These are phyloP conservation scores for Bradysia coprophila DNA, from an alignment of 1,140 invertebrate species.

Conservation along the genomic window DNA sequence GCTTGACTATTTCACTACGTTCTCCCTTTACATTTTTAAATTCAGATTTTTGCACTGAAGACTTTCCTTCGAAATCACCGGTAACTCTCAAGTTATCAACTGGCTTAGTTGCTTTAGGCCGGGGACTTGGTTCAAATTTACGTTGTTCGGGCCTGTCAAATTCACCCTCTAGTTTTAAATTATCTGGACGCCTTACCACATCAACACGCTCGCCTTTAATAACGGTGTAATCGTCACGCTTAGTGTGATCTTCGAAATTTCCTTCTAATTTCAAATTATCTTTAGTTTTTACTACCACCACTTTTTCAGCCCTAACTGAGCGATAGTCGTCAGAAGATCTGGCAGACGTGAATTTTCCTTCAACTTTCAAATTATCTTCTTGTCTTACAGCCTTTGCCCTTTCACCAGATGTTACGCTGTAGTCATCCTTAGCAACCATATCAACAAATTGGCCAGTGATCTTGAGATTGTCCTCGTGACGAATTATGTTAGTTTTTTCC, in stretches of 20 bases:
- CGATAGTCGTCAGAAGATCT: no score
- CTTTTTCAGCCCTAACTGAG: constrained; percentile 34
- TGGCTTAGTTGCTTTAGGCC: constrained; percentile 25
- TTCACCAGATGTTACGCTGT: no score
- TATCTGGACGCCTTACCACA: constrained; percentile 25
- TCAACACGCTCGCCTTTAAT: constrained; percentile 22
- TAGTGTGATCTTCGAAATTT: constrained; percentile 30
- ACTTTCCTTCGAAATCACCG: not conserved
- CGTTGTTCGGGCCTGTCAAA: constrained; percentile 28
- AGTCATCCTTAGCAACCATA: no score
- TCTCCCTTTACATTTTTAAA: not conserved
- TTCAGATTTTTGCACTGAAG: not conserved
- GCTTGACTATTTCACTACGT: constrained; percentile 13
- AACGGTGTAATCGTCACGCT: constrained; percentile 24
- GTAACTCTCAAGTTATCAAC: constrained; percentile 33
- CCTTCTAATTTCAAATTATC: constrained; percentile 43
- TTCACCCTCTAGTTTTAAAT: constrained; percentile 26
- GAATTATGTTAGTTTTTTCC: constrained; percentile 24
- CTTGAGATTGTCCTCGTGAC: constrained; percentile 23
- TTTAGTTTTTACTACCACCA: constrained; percentile 30
- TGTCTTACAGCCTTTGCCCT: constrained; percentile 25
- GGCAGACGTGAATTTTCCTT: constrained; percentile 34
- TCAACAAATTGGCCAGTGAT: no score
- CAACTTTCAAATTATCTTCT: constrained; percentile 12
- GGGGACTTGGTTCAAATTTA: constrained; percentile 27